Percentiles rank a stretch among this genome's conserved stretches.
Conservation (phyloP, 1,140 invertebrate genomes). For the Sitobion miscanthi region DNA sequence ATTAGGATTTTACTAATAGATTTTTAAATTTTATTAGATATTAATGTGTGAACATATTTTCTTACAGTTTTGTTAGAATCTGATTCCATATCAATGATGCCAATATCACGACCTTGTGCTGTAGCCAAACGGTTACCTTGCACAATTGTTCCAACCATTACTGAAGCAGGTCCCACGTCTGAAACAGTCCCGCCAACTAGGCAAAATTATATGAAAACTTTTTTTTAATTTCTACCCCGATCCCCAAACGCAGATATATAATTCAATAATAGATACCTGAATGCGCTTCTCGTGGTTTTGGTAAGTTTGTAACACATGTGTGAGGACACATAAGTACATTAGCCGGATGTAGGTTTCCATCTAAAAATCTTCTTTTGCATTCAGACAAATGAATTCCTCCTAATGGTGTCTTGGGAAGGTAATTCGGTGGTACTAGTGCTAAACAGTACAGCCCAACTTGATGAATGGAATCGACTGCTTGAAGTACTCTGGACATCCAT, state of each 20-base stretch:
- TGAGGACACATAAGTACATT: slow-evolving; percentile 99
- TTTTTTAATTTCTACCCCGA: neutral
- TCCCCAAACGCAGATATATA: neutral
- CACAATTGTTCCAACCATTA: slow-evolving; percentile 99
- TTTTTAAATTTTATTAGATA: neutral
- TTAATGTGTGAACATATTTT: neutral
- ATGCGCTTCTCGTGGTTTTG: slow-evolving; percentile 96
- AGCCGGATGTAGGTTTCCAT: slow-evolving; percentile 96
- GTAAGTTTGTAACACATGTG: slow-evolving; percentile 99
- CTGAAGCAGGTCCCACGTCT: slow-evolving; percentile 98
- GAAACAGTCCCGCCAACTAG: slow-evolving; percentile 69
- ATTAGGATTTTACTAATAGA: neutral
- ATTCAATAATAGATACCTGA: slow-evolving; percentile 71
- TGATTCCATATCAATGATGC: slow-evolving; percentile 80
- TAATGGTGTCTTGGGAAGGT: slow-evolving; percentile 96
- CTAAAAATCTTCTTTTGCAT: slow-evolving; percentile 92
- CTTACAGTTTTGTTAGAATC: slow-evolving; percentile 83
- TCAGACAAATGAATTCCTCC: slow-evolving; percentile 98
- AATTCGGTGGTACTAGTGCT: slow-evolving; percentile 96
- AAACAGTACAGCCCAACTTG: slow-evolving; percentile 99
- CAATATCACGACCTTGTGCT: slow-evolving; percentile 93
- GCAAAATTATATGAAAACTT: slow-evolving; percentile 51
- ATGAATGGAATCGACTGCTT: slow-evolving; percentile 99
- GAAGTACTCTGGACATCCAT: slow-evolving; percentile 99
- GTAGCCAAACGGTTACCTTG: slow-evolving; percentile 95